Percentiles rank a stretch among this genome's conserved stretches.
Evolutionary conservation across 2,113 vertebrate genomes (phyloP).

Genomic region (Columbina picui): DNA sequence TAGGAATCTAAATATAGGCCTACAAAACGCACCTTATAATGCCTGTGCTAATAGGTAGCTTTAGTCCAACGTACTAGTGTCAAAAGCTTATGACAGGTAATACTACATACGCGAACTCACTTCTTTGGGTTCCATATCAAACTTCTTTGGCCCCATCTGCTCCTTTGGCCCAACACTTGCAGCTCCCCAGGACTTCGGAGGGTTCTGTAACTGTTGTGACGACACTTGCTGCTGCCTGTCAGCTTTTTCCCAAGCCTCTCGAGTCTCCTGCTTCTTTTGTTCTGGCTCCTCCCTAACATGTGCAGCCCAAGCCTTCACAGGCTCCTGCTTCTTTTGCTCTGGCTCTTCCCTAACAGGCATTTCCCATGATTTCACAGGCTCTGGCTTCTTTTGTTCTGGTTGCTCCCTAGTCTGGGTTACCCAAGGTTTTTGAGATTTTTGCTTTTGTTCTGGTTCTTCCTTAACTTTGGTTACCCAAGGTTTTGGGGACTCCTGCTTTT

Average conservation of each 20-base stretch:
- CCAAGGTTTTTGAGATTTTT: constrained; percentile 79
- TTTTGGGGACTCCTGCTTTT: constrained; percentile 56
- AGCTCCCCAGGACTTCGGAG: constrained; percentile 82
- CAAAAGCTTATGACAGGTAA: constrained; percentile 37
- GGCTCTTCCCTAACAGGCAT: constrained; percentile 48
- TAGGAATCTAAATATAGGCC: not conserved
- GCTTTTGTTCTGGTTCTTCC: constrained; percentile 76
- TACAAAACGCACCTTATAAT: not conserved
- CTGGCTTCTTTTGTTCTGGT: constrained; percentile 63
- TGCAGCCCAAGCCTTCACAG: constrained; percentile 58
- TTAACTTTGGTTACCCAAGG: constrained; percentile 44
- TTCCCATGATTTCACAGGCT: constrained; percentile 66
- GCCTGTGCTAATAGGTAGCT: not conserved
- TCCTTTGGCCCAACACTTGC: constrained; percentile 80
- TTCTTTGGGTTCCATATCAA: constrained; percentile 79
- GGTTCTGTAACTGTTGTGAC: constrained; percentile 50
- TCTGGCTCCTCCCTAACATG: constrained; percentile 73
- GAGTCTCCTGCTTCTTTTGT: constrained; percentile 68
- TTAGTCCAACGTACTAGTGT: not conserved
- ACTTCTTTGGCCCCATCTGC: constrained; percentile 74
- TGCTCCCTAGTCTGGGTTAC: constrained; percentile 68
- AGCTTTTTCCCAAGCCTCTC: constrained; percentile 71
- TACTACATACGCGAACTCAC: constrained; percentile 73
- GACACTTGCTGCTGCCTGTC: constrained; percentile 50
- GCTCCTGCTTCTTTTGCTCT: constrained; percentile 73